Evolutionary conservation across 2,888 invertebrate genomes (phyloP), one percentile per base, ranked within the genome.

Genomic region (Hydroisotoma schaefferi): DNA sequence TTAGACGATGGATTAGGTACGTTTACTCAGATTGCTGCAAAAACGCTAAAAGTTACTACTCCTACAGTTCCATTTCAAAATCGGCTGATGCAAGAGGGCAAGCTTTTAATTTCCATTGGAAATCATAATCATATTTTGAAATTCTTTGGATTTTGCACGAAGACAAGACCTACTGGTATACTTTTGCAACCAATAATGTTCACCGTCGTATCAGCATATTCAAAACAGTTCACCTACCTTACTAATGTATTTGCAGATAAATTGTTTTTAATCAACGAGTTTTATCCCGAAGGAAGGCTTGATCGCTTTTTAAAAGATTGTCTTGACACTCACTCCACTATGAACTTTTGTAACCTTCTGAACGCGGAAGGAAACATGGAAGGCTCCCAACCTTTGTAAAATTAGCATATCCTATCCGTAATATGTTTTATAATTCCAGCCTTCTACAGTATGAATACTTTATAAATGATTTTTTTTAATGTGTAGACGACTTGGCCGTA

Each of bases 41-140:
- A 52, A 37, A 52, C 52, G 20, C 26, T 52, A n/a, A 52, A 52
- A 29, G 52, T 52, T 22, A 52, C 52, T 3, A 37, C 52, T 4
- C 52, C 52, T 2, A 37, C 52, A 15, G 23, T 52, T 3, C 52
- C 52, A 8, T 28, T 37, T 37, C 3, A 18, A 3, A 28, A 37
- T 4, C 26, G 37, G 23, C 26, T 52, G 20, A 10, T 52, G 10
- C 5, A 29, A 20, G 52, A 52, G 23, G 52, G 37, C 22, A 29
- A 37, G 5, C 25, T 37, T n/a, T 23, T 52, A 4, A 23, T 28
- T 22, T 22, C 8, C 8, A 37, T 52, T 25, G 48, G 28, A 15
- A 12, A n/a, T 12, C 27, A 28, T 27, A 38, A 29, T 5, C 18
- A 52, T 33, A 33, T 52, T 22, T 22, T 52, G 37, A 37, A 33